Conservation (phyloP, 2,888 invertebrate species). For the Eustalomyia histrio region DNA sequence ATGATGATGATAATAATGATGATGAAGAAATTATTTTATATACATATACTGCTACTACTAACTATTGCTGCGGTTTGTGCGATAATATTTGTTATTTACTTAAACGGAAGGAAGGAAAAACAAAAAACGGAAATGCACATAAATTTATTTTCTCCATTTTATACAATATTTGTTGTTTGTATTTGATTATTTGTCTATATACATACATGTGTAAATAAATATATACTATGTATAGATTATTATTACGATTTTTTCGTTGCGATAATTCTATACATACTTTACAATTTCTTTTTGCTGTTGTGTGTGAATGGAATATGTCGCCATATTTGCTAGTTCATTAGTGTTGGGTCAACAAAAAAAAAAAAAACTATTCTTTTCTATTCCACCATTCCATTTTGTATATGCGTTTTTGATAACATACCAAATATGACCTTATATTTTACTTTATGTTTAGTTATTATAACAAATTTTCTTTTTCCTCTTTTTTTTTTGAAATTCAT, state of each 20-base stretch:
- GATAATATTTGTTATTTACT: conserved; percentile 79
- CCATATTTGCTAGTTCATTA: conserved; percentile 65
- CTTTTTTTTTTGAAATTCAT: neutral
- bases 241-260: conserved; percentile 47
- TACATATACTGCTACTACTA: too few species aligned
- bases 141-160: conserved; percentile 74
- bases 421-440: conserved; percentile 58
- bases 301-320: conserved; percentile 44
- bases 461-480: conserved; percentile 43
- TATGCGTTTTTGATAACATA: conserved; percentile 49
- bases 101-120: conserved; percentile 74
- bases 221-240: conserved; percentile 43
- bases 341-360: conserved; percentile 55
- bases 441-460: conserved; percentile 48
- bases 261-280: conserved; percentile 53
- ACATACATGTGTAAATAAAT: neutral
- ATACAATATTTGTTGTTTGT: conserved; percentile 64
- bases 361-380: conserved; percentile 18
- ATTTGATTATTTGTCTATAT: conserved; percentile 63
- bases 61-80: conserved; percentile 68
- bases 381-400: conserved; percentile 15
- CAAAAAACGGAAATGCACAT: conserved; percentile 77
- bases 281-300: conserved; percentile 25
- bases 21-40: conserved; percentile 28
- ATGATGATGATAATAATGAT: neutral